Conservation (phyloP, 2,888 invertebrate genomes). For the Apomyelois bistriatella region DNA sequence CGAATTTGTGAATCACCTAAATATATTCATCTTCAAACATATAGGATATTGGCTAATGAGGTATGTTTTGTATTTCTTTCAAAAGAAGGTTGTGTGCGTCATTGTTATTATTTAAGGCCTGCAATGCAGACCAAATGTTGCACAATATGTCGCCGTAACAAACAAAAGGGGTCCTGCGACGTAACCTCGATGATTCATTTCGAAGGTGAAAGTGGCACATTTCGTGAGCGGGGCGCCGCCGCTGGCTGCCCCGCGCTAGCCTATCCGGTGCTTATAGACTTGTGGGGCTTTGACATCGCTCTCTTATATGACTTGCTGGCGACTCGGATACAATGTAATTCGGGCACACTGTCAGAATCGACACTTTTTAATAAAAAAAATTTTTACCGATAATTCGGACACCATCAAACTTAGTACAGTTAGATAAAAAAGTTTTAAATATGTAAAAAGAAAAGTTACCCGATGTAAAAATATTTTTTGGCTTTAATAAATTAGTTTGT, state of each 20-base stretch:
- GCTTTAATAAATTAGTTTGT: too few species aligned
- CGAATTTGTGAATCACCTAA: too few species aligned
- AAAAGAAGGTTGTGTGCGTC: conserved; percentile 29
- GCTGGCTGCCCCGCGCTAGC: neutral
- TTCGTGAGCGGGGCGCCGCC: conserved; percentile 36
- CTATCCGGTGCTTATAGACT: neutral
- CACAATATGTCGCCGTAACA: conserved; percentile 54
- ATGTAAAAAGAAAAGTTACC: too few species aligned
- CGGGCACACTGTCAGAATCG: too few species aligned
- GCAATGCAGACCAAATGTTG: conserved; percentile 52
- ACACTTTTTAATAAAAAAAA: too few species aligned
- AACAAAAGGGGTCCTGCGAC: conserved; percentile 58
- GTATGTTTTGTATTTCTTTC: conserved; percentile 1
- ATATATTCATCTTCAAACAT: too few species aligned
- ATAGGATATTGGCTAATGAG: neutral
- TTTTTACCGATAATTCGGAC: too few species aligned
- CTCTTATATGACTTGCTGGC: too few species aligned
- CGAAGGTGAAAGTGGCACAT: conserved; percentile 71
- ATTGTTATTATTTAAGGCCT: conserved; percentile 42
- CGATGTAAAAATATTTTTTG: too few species aligned
- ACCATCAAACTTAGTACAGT: too few species aligned
- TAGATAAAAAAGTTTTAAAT: too few species aligned
- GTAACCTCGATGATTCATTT: conserved; percentile 63
- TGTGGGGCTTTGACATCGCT: neutral
- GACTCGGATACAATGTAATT: too few species aligned